A percentile compares a stretch with the other conserved stretches of the same genome.
phyloP scores from a whole-genome alignment of 2,113 vertebrate species.

The Chauna torquata region DNA sequence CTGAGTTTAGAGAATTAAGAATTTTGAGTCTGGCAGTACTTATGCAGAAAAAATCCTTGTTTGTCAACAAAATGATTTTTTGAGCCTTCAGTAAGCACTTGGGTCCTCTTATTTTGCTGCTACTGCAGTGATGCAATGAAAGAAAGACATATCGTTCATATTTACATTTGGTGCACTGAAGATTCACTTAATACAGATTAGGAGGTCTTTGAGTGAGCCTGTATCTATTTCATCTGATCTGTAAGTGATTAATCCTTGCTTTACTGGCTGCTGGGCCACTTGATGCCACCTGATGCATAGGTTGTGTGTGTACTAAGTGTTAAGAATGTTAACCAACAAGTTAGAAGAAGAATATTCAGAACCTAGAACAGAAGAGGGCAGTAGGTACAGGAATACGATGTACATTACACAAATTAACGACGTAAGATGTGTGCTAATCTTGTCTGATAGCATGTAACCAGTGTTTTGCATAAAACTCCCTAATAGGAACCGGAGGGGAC shows the following conservation, averaged over 20 bases:
- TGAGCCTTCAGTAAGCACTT: background rate
- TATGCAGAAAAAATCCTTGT: background rate
- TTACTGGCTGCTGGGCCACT: background rate
- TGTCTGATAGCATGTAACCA: background rate
- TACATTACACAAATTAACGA: background rate
- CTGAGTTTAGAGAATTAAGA: background rate
- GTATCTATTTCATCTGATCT: background rate
- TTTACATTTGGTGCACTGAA: background rate
- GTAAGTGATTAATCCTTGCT: conserved; percentile 20
- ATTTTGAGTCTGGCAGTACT: background rate
- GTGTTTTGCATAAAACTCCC: background rate
- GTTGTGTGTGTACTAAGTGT: background rate
- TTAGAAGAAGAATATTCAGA: background rate
- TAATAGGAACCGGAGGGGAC: background rate
- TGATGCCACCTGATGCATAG: background rate
- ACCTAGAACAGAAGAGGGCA: background rate
- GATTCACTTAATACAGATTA: background rate
- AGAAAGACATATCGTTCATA: background rate
- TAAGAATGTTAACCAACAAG: background rate
- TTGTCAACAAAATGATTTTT: background rate
- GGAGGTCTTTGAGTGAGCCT: background rate
- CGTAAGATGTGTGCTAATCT: background rate
- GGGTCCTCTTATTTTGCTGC: background rate
- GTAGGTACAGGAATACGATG: background rate
- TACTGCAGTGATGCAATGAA: fast-evolving